Evolutionary conservation across 2,797 vertebrate species (phyloP).

Genomic region (Kryptopterus vitreolus): DNA sequence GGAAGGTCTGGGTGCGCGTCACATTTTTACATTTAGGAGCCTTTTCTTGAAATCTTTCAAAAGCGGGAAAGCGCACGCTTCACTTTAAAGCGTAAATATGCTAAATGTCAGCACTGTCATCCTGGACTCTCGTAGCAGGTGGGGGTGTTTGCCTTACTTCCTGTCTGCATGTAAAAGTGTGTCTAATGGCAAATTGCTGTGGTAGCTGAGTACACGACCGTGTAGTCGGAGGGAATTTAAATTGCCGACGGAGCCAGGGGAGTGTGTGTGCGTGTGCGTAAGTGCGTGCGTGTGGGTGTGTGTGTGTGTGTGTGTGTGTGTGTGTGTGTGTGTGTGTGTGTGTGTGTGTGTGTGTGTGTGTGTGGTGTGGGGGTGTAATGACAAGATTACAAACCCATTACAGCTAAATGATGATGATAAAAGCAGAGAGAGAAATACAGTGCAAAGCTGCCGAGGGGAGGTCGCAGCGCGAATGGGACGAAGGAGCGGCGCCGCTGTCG

Average conservation of each 20-base stretch:
- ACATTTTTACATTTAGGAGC: too few species aligned
- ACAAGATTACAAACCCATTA: slow-evolving; percentile 43
- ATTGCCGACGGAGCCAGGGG: slow-evolving; percentile 20
- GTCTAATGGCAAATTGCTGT: slow-evolving; percentile 40
- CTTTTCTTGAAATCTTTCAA: neutral
- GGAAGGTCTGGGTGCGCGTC: too few species aligned
- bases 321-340: too few species aligned
- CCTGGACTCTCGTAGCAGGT: slow-evolving; percentile 18
- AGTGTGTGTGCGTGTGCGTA: slow-evolving; percentile 13
- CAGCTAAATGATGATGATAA: slow-evolving; percentile 35
- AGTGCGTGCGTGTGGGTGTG: slow-evolving; percentile 26
- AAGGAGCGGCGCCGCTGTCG: slow-evolving; percentile 6
- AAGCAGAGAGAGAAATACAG: slow-evolving; percentile 45
- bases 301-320: slow-evolving; percentile 26
- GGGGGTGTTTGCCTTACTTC: slow-evolving; percentile 36
- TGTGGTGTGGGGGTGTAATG: slow-evolving; percentile 42
- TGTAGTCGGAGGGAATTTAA: slow-evolving; percentile 47
- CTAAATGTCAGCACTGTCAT: slow-evolving; percentile 22
- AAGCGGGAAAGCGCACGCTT: neutral
- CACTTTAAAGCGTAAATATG: slow-evolving; percentile 28
- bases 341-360: slow-evolving; percentile 19
- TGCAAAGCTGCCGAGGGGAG: slow-evolving; percentile 10
- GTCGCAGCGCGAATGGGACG: neutral
- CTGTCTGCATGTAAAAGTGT: slow-evolving; percentile 27
- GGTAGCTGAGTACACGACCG: slow-evolving; percentile 37